These are phyloP conservation scores for Seriola rivoliana DNA, from an alignment of 2,113 vertebrate species.

Conservation along the genomic window DNA sequence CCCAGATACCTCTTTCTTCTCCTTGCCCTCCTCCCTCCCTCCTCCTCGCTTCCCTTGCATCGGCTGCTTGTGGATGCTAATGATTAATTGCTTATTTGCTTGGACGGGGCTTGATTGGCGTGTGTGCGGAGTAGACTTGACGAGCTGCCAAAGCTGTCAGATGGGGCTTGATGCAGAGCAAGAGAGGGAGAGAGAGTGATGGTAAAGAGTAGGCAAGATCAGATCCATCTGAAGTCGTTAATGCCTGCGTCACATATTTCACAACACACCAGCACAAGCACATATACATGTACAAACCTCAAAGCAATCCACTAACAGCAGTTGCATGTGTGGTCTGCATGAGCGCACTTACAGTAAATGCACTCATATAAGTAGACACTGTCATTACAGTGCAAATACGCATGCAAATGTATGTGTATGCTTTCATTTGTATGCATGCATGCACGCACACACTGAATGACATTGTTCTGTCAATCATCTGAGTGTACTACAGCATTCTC, in stretches of 20 bases:
- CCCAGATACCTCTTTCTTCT: slow-evolving; percentile 46
- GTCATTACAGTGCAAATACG: slow-evolving; percentile 6
- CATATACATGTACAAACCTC: not conserved
- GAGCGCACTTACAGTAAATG: not conserved
- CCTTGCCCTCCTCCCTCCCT: slow-evolving; percentile 5
- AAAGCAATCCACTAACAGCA: slow-evolving; percentile 26
- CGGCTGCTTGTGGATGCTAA: slow-evolving; percentile 69
- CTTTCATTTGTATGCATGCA: not conserved
- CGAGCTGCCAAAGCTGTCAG: slow-evolving; percentile 77
- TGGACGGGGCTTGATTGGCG: slow-evolving; percentile 71
- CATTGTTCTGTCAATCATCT: slow-evolving; percentile 75
- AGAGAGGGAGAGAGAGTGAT: slow-evolving; percentile 26
- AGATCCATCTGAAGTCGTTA: slow-evolving; percentile 63
- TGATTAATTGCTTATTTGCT: slow-evolving; percentile 81
- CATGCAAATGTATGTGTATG: slow-evolving; percentile 1
- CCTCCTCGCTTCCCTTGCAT: slow-evolving; percentile 20
- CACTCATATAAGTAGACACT: not conserved
- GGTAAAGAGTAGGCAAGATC: slow-evolving; percentile 47
- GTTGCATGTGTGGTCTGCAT: not conserved
- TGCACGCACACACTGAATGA: slow-evolving; percentile 22
- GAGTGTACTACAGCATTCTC: slow-evolving; percentile 18
- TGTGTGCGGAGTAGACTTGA: slow-evolving; percentile 72
- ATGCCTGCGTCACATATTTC: slow-evolving; percentile 9
- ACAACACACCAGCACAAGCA: slow-evolving; percentile 21
- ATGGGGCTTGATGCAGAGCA: slow-evolving; percentile 46